These are phyloP conservation scores for Acanthosepion lycidas DNA, from an alignment of 2,888 invertebrate species.

Conservation along the genomic window DNA sequence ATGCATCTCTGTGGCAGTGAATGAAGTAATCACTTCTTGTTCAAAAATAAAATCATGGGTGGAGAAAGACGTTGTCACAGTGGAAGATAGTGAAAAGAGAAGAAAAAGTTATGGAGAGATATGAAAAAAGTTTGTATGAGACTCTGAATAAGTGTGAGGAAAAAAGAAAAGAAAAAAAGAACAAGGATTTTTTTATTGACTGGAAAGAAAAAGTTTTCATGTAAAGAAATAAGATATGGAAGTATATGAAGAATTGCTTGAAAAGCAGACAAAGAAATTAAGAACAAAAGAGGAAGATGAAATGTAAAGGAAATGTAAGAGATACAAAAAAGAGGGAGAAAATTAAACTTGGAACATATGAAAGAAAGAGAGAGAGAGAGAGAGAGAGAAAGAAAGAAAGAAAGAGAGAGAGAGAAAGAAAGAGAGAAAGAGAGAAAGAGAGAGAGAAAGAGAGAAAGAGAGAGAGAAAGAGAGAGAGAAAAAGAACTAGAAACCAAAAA, in stretches of 20 bases:
- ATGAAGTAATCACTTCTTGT: slow-evolving; percentile 4
- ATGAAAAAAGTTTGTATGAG: background rate
- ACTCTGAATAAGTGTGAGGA: background rate
- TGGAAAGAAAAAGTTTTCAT: background rate
- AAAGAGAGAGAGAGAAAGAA: no score
- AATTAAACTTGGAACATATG: no score
- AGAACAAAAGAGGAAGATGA: background rate
- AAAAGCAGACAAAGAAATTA: background rate
- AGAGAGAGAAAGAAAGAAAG: no score
- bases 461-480: no score
- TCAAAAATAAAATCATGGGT: background rate
- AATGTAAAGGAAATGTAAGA: background rate
- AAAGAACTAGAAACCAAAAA: no score
- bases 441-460: no score
- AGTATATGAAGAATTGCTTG: background rate
- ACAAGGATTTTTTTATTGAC: background rate
- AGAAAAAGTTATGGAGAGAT: background rate
- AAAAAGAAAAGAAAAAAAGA: background rate
- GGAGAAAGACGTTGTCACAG: background rate
- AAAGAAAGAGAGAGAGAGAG: no score
- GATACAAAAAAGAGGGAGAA: background rate
- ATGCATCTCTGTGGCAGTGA: background rate
- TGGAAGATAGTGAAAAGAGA: background rate
- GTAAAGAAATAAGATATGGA: background rate
- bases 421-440: no score